These are phyloP conservation scores for Heloderma charlesbogerti DNA, from an alignment of 2,113 vertebrate species.

Conservation along the genomic window DNA sequence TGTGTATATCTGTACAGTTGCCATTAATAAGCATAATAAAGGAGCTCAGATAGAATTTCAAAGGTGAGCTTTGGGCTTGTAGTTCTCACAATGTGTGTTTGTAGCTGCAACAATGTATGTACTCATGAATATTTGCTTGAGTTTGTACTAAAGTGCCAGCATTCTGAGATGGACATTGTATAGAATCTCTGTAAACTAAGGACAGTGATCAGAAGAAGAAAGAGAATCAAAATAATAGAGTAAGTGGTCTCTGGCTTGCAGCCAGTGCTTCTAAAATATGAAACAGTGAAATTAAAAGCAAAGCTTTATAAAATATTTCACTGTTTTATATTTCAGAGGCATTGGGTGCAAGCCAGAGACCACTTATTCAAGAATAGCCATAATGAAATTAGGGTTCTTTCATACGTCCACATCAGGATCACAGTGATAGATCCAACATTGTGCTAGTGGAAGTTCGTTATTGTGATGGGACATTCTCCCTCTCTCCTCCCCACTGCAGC, in stretches of 20 bases:
- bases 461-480: too few relatives aligned
- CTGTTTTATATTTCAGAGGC: background rate
- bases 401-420: background rate
- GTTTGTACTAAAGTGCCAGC: background rate
- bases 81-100: background rate
- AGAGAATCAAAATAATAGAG: too few relatives aligned
- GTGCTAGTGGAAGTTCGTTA: too few relatives aligned
- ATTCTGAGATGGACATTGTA: accelerated
- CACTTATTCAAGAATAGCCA: background rate
- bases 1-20: conserved; percentile 57
- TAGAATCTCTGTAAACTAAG: background rate
- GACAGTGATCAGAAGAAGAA: background rate
- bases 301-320: background rate
- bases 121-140: background rate
- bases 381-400: background rate
- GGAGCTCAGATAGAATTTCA: conserved; percentile 29
- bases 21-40: conserved; percentile 36
- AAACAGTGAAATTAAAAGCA: background rate
- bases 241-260: background rate
- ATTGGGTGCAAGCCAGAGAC: background rate
- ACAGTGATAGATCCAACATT: too few relatives aligned
- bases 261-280: background rate
- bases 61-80: conserved; percentile 22
- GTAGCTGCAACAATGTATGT: background rate
- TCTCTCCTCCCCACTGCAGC: too few relatives aligned